Conservation (phyloP, 2,888 invertebrate genomes). For the Cepaea hortensis region DNA sequence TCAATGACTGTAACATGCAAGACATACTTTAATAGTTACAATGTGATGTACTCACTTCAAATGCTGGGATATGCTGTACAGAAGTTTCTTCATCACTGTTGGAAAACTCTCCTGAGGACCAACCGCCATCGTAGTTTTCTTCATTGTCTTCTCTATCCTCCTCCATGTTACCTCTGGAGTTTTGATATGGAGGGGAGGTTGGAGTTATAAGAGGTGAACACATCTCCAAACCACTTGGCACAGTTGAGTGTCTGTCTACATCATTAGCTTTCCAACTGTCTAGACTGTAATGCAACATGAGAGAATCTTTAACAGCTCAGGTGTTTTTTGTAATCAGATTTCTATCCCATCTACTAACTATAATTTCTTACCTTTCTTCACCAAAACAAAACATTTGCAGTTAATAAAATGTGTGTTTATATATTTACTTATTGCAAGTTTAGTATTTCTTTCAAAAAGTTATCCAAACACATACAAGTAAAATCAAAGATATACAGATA, state of each 20-base stretch:
- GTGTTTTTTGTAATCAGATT: no score
- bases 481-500: no score
- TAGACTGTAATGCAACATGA: slow-evolving; percentile 51
- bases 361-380: no score
- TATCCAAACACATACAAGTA: no score
- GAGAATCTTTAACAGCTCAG: no score
- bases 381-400: no score
- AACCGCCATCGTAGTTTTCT: slow-evolving; percentile 81
- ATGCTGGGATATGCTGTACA: slow-evolving; percentile 53
- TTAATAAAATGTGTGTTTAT: no score
- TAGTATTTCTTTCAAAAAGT: no score
- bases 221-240: slow-evolving; percentile 66
- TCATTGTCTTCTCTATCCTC: slow-evolving; percentile 52
- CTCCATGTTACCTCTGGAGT: not conserved
- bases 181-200: slow-evolving; percentile 34
- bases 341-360: no score
- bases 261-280: slow-evolving; percentile 65
- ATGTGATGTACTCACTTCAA: slow-evolving; percentile 47
- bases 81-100: slow-evolving; percentile 65
- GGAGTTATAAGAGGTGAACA: slow-evolving; percentile 62
- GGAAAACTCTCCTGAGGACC: slow-evolving; percentile 94
- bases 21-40: not conserved
- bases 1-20: no score
- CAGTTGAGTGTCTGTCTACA: slow-evolving; percentile 62
- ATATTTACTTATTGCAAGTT: no score